A percentile compares a stretch with the other conserved stretches of the same genome.
phyloP scores from a whole-genome alignment of 2,797 vertebrate species.

The Onychomys leucogaster region DNA sequence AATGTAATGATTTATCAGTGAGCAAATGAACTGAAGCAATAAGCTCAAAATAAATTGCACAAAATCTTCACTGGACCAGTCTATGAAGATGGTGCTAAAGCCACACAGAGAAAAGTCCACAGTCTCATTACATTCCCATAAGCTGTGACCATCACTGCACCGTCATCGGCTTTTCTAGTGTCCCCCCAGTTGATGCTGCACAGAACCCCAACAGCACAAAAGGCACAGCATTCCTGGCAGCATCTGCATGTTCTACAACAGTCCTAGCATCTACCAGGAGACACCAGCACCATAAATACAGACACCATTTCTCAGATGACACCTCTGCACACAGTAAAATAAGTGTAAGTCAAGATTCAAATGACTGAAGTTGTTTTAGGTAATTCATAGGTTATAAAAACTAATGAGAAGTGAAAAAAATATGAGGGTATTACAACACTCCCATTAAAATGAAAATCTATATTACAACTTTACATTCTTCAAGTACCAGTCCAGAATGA shows the following conservation, averaged over 20 bases:
- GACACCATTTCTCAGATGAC: conserved; percentile 64
- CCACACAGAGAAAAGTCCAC: background rate
- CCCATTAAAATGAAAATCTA: conserved; percentile 83
- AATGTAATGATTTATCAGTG: background rate
- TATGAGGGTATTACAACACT: conserved; percentile 75
- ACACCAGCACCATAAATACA: conserved; percentile 64
- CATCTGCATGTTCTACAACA: background rate
- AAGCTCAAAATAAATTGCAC: conserved; percentile 32
- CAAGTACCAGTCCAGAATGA: conserved; percentile 65
- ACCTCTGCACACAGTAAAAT: conserved; percentile 63
- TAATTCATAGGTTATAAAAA: conserved; percentile 83
- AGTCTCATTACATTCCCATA: background rate
- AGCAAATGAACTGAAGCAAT: conserved; percentile 55
- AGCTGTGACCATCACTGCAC: background rate
- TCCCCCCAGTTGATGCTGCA: background rate
- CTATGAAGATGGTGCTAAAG: background rate
- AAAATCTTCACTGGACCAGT: background rate
- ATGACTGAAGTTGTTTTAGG: conserved; percentile 80
- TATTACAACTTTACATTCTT: conserved; percentile 74
- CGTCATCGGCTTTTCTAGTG: background rate
- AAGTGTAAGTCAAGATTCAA: conserved; percentile 78
- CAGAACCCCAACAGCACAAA: background rate
- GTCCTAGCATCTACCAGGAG: background rate
- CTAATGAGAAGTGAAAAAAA: conserved; percentile 82
- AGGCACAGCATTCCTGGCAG: background rate